Percentiles rank a stretch among this genome's conserved stretches.
Conservation (phyloP, 1,140 invertebrate genomes). For the Hermatobates lingyangjiaoensis region DNA sequence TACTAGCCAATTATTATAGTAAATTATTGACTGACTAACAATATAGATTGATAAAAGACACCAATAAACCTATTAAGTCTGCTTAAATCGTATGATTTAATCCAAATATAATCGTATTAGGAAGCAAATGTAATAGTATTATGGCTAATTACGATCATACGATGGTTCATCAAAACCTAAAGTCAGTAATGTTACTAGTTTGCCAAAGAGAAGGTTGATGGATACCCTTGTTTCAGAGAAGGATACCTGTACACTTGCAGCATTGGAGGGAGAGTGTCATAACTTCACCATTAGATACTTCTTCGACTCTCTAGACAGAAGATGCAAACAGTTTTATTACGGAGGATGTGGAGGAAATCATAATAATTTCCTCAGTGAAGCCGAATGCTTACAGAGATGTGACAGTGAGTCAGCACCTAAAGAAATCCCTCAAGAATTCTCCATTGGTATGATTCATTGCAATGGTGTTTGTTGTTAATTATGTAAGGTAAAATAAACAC, state of each 20-base stretch:
- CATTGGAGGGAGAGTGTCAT: conserved; percentile 54
- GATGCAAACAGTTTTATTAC: conserved; percentile 60
- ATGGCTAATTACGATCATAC: too few relatives aligned
- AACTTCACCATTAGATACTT: conserved; percentile 64
- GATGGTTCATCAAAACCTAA: too few relatives aligned
- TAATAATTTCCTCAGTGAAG: conserved; percentile 53
- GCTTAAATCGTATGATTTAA: too few relatives aligned
- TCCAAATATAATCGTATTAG: too few relatives aligned
- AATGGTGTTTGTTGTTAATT: neutral
- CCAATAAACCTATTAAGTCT: too few relatives aligned
- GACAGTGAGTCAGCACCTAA: conserved; percentile 23
- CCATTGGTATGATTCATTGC: conserved; percentile 22
- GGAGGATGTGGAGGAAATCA: conserved; percentile 62
- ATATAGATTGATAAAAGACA: too few relatives aligned
- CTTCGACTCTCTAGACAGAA: conserved; percentile 50
- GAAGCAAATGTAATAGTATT: too few relatives aligned
- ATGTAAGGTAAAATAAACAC: too few relatives aligned
- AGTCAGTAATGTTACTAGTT: too few relatives aligned
- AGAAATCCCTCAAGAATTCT: conserved; percentile 18
- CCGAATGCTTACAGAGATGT: conserved; percentile 45
- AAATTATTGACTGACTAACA: too few relatives aligned
- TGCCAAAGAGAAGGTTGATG: too few relatives aligned
- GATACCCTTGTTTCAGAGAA: conserved; percentile 35
- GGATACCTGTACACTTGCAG: conserved; percentile 55
- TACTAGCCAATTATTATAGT: too few relatives aligned